Evolutionary conservation across 2,113 vertebrate genomes (phyloP), one percentile per base, ranked within the genome.

Genomic region (Alethe diademata): DNA sequence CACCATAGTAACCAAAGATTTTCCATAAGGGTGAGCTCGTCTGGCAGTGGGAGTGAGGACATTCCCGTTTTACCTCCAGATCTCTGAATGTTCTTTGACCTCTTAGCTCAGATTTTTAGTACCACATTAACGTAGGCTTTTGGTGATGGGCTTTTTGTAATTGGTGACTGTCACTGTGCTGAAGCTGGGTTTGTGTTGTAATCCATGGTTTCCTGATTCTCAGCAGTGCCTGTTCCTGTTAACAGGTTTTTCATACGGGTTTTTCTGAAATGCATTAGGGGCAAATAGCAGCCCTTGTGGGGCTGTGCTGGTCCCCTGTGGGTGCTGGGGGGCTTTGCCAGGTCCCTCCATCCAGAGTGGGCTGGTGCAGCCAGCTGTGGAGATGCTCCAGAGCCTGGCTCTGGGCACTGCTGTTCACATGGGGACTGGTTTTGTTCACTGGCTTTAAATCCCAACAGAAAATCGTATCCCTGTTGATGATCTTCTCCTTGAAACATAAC

Each of bases 151-250:
- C 36, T 66, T 26, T 17, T 25, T 36, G 15, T 26, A 47, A 19
- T 0, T 20, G 48, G 12, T 69, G 33, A 19, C 14, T 35, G 50
- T 14, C 20, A 1, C 2, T 0, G 0, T 80, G 45, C 53, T 10
- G 29, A 42, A 60, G 11, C 18, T 19, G 7, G 6, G 20, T 45
- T 45, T 16, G 67, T 66, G 58, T 29, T 20, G 7, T 2, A 38
- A 28, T 9, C 13, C 0, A 2, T 29, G 69, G 23, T 60, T 80
- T 12, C 43, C 58, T 0, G 0, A 7, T 43, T 36, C 60, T 61
- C 1, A 8, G 45, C 73, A 11, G 50, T 35, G 45, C 54, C 78
- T 19, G 19, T 23, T 50, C 47, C 79, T 72, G 23, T 26, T 62
- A 16, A 33, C 19, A 61, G 45, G 7, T 38, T 82, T 71, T 69